phyloP scores from a whole-genome alignment of 2,797 vertebrate genomes.

The Uromys caudimaculatus region DNA sequence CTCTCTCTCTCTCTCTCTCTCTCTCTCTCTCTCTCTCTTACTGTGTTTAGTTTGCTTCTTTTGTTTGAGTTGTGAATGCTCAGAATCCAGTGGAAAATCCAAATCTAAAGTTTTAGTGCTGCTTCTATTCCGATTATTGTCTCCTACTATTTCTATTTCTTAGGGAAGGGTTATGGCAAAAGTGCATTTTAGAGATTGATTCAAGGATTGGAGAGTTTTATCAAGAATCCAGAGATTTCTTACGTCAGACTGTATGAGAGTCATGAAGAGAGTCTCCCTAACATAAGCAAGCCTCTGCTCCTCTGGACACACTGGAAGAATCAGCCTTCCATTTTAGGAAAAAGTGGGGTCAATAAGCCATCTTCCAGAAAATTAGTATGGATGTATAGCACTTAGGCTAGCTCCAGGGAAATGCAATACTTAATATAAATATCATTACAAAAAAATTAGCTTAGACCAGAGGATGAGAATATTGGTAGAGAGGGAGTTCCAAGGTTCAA shows the following conservation, averaged over 20 bases:
- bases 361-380: neutral
- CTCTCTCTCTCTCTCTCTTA: neutral
- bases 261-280: neutral
- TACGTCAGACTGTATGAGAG: neutral
- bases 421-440: neutral
- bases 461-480: neutral
- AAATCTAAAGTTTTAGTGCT: neutral
- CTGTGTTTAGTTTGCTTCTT: neutral
- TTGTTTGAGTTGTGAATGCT: neutral
- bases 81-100: neutral
- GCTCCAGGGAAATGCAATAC: constrained; percentile 1
- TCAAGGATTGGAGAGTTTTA: neutral
- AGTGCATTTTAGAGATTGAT: neutral
- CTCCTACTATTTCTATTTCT: neutral
- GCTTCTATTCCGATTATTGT: neutral
- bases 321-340: neutral
- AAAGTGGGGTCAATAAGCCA: neutral
- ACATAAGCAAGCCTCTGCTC: neutral
- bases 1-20: too few species aligned
- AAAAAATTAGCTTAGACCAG: neutral
- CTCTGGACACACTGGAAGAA: neutral
- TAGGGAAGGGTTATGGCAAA: neutral
- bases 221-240: constrained; percentile 22
- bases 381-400: constrained; percentile 8
- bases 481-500: neutral